Evolutionary conservation across 2,888 invertebrate species (phyloP), one percentile per base, ranked within the genome.

Genomic region (Rhingia rostrata): DNA sequence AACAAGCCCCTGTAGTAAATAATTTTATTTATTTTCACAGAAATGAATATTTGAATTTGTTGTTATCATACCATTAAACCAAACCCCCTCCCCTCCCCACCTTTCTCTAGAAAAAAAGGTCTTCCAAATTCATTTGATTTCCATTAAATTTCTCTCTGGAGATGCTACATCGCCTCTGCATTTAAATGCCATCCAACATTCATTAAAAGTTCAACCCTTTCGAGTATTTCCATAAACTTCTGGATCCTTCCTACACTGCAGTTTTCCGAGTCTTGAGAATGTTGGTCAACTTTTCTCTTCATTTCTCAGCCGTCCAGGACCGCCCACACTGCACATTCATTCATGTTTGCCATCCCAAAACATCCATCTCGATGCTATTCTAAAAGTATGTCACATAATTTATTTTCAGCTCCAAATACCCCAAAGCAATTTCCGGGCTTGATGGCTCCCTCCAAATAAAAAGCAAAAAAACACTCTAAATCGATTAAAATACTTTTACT

Each of bases 401-500:
- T 73, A 82, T 78, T 78, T 61, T 67, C 67, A 78, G 45, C 66
- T 67, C 51, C 61, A 61, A 64, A 54, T 67, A 70, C 72, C 82
- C 83, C 73, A 78, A 83, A 83, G 69, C 83, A 83, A 83, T 83
- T 78, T 83, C 83, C 83, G 78, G 54, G 35, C 33, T 22, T 37
- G 4, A n/a, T n/a, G n/a, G 22, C 22, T 22, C 22, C 10, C 43
- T 51, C 14, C 32, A 45, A 37, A 49, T 12, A 41, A 41, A 53
- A 39, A 22, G 47, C 30, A 69, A 53, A 67, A 63, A 74, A 75
- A 54, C 75, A 75, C 72, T 81, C 61, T 63, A 82, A 83, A 83
- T 83, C 83, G 83, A 83, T 83, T 83, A 78, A 83, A 78, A 83
- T 73, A 74, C 58, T 74, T 78, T 41, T 58, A 41, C 78, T 75